Percentiles rank a stretch among this genome's conserved stretches.
These are phyloP conservation scores for Dione vanillae DNA, from an alignment of 2,888 invertebrate genomes.

Conservation along the genomic window DNA sequence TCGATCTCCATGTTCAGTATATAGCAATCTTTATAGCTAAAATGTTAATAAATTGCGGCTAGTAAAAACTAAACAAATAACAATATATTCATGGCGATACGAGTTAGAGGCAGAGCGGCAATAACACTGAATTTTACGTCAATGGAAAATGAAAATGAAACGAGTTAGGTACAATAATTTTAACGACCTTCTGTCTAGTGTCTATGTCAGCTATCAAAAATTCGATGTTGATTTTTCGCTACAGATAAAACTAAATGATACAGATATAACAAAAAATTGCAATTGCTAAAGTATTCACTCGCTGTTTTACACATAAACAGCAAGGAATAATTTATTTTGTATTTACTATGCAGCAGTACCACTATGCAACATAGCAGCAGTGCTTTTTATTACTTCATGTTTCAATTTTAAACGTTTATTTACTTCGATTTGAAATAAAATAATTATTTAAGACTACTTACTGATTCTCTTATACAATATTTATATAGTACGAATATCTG, in stretches of 20 bases:
- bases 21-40: slow-evolving; percentile 18
- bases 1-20: slow-evolving; percentile 81
- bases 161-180: slow-evolving; percentile 9
- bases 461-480: no score
- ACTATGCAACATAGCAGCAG: no score
- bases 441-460: no score
- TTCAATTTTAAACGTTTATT: no score
- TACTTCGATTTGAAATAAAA: no score
- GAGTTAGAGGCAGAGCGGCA: slow-evolving; percentile 19
- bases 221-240: slow-evolving; percentile 27
- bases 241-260: slow-evolving; percentile 55
- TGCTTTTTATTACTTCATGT: no score
- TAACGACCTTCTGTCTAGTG: slow-evolving; percentile 21
- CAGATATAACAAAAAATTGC: neutral
- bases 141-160: slow-evolving; percentile 32
- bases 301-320: no score
- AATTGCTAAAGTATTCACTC: neutral
- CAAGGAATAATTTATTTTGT: no score
- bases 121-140: slow-evolving; percentile 29
- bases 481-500: no score
- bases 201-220: slow-evolving; percentile 25
- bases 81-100: slow-evolving; percentile 34
- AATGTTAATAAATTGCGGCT: neutral
- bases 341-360: no score
- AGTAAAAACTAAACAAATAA: slow-evolving; percentile 25